Evolutionary conservation across 2,113 vertebrate species (phyloP), one percentile per base, ranked within the genome.

Genomic region (Atractosteus spatula): DNA sequence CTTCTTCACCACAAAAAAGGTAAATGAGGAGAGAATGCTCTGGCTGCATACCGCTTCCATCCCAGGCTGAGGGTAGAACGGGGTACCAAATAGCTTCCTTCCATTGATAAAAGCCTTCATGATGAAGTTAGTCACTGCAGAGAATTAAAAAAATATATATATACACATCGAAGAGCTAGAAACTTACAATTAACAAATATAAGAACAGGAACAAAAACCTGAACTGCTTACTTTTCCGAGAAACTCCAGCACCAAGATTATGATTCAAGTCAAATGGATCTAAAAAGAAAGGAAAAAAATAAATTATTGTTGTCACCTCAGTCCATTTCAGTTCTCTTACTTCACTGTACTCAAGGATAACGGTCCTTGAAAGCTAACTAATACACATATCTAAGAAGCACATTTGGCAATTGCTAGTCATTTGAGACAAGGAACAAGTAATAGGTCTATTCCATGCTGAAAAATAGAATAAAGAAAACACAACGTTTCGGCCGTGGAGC

Each of bases 31-130:
- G 29, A 29, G 29, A 29, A 29, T 29, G 29, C 10, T 51, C 3
- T 0, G 8, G 13, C 10, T 2, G 74, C 93, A 83, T 89, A 98
- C 97, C 89, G 93, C 93, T 93, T 98, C 97, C 81, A 91, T 94
- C 76, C 96, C 94, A 41, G 87, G 89, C 72, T 90, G 67, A 41
- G 97, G 97, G 84, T 93, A 97, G 86, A 94, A 97, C 0, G 97
- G 97, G 2, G 94, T 97, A 68, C 97, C 97, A 78, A 99, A 99
- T 76, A 98, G 79, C 84, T 96, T 98, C 78, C 97, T 95, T 70
- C 97, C 97, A 14, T 99, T 99, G 71, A 99, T 98, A 84, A 99
- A 99, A 7, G 97, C 97, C 86, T 99, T 99, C 97, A 99, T 99
- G 85, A 99, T 99, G 87, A 99, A 99, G 90, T 99, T 99, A 11